Conservation (phyloP, 1,140 invertebrate genomes). For the Plodia interpunctella region DNA sequence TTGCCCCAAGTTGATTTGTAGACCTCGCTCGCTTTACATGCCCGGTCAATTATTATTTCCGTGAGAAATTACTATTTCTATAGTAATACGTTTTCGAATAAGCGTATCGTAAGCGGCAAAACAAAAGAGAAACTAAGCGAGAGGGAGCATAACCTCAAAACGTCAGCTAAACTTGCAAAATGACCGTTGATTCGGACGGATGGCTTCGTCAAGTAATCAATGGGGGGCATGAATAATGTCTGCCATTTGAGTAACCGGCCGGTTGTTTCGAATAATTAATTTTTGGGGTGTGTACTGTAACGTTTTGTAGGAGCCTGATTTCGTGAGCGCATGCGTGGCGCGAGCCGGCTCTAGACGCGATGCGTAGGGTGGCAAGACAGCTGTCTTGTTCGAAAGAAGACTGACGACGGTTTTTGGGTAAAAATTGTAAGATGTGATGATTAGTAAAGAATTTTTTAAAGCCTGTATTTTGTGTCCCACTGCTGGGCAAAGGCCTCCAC, state of each 20-base stretch:
- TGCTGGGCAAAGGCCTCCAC: too few species aligned
- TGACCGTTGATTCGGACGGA: neutral
- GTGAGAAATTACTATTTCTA: too few species aligned
- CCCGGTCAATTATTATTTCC: too few species aligned
- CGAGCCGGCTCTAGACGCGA: constrained; percentile 37
- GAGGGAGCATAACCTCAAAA: neutral
- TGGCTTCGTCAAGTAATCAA: constrained; percentile 28
- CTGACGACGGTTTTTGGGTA: neutral
- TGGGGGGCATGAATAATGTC: constrained; percentile 42
- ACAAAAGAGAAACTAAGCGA: neutral
- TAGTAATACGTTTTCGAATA: neutral
- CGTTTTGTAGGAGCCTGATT: constrained; percentile 28
- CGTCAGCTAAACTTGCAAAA: neutral
- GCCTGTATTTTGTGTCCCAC: neutral
- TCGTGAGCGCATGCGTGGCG: constrained; percentile 46
- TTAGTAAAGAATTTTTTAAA: neutral
- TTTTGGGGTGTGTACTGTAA: constrained; percentile 48
- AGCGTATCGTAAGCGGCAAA: neutral
- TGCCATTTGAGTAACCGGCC: constrained; percentile 35
- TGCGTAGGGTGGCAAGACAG: constrained; percentile 32
- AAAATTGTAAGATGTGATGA: too few species aligned
- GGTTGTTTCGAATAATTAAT: constrained; percentile 58
- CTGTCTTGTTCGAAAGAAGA: neutral
- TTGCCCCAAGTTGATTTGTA: too few species aligned
- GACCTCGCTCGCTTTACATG: too few species aligned